Base-by-base conservation (phyloP, 2,797 vertebrate genomes). In the Lepus townsendii region DNA sequence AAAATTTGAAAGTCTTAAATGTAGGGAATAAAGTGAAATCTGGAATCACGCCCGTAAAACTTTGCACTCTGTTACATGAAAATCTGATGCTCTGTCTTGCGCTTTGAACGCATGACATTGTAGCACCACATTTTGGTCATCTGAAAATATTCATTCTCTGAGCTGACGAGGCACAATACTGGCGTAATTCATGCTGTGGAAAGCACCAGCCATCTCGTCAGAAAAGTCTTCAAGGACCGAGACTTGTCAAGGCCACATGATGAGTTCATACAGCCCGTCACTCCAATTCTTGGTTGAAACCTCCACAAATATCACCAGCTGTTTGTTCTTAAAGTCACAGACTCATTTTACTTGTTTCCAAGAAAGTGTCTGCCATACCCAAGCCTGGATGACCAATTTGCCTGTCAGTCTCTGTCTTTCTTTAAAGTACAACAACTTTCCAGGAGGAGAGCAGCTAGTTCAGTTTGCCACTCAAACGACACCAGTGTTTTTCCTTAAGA, bases 391-490 rank as follows among this genome's bases (percentile, higher is more conserved):
- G 73, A 65, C 11, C 73, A 47, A 9, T 57, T 62, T 71, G 38
- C 69, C 35, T 63, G 17, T 68, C 52, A 92, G 6, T 86, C 50
- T 47, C 42, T 88, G 2, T 68, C 26, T 63, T 77, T 77, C 52
- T 82, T 94, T 90, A 54, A 54, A 16, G 42, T 82, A 83, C 83
- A 92, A 86, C 42, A 30, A 27, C 20, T 89, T 89, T 60, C 63
- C 26, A 57, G 30, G 14, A 80, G 88, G 8, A 54, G 60, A 16
- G 17, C 5, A 54, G 1, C 10, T 13, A 52, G 62, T 65, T 88
- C 26, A 54, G 20, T 20, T 77, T 50, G 14, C 52, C n/a, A 27
- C 16, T 65, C 22, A 75, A 27, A 50, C n/a, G 62, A 35, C 83
- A 47, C 3, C 9, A 1, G 19, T 3, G 16, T 73, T 52, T 66